These are phyloP conservation scores for Cryptoprocta ferox DNA, from an alignment of 2,797 vertebrate species.

Conservation along the genomic window DNA sequence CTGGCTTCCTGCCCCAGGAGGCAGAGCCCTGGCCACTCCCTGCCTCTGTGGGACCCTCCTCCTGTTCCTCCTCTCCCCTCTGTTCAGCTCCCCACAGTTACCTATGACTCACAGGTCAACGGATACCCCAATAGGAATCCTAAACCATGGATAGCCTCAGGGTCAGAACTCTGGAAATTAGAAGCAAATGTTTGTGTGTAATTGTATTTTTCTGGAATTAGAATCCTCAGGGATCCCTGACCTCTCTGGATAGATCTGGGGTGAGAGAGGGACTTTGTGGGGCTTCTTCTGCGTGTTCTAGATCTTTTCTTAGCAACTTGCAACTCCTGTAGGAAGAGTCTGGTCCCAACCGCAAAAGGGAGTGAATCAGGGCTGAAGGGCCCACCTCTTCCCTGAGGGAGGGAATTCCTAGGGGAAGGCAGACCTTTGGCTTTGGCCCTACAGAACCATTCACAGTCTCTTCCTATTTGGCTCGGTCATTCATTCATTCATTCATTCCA, in stretches of 20 bases:
- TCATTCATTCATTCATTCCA: not conserved
- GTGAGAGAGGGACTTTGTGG: not conserved
- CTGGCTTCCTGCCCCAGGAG: not conserved
- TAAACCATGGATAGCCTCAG: not conserved
- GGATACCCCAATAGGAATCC: not conserved
- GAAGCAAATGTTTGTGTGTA: not conserved
- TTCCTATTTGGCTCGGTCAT: not conserved
- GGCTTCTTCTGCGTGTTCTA: not conserved
- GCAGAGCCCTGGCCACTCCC: not conserved
- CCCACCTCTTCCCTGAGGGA: not conserved
- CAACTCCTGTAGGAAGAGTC: not conserved
- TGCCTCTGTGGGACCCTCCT: not conserved
- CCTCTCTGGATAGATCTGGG: not conserved
- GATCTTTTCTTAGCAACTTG: not conserved
- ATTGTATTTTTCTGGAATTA: not conserved
- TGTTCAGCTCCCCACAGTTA: not conserved
- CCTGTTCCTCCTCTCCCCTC: not conserved
- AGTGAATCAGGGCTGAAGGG: not conserved
- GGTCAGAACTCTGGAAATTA: not conserved
- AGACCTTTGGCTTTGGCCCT: not conserved
- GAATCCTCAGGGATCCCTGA: not conserved
- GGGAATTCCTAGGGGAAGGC: not conserved
- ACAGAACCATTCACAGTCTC: not conserved
- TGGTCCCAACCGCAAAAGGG: not conserved
- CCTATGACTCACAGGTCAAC: conserved; percentile 47